A percentile compares a stretch with the other conserved stretches of the same genome.
Evolutionary conservation across 1,140 invertebrate species (phyloP).

Genomic region (Maconellicoccus hirsutus): DNA sequence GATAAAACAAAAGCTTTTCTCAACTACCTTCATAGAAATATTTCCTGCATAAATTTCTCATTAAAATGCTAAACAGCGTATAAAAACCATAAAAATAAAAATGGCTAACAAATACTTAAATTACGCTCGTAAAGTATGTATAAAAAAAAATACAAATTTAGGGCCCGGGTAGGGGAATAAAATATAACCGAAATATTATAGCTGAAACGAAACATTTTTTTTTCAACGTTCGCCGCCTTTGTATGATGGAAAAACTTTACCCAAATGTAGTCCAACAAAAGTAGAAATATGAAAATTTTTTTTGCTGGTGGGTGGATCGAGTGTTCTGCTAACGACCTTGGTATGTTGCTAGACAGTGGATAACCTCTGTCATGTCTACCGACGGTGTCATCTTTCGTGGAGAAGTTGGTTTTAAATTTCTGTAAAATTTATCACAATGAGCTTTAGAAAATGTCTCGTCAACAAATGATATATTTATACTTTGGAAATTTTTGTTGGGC

Average conservation of each 20-base stretch:
- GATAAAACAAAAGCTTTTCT: conserved; percentile 8
- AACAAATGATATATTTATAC: no score
- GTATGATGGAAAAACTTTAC: background rate
- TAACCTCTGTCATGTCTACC: no score
- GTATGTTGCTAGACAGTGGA: no score
- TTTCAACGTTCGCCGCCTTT: background rate
- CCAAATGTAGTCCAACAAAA: background rate
- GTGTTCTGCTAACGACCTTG: no score
- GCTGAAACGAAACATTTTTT: background rate
- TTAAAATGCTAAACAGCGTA: conserved; percentile 19
- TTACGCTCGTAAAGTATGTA: conserved; percentile 6
- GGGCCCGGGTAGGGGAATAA: background rate
- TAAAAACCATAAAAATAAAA: conserved; percentile 22
- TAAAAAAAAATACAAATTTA: conserved; percentile 10
- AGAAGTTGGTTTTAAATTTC: no score
- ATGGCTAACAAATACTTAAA: conserved; percentile 18
- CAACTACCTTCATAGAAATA: conserved; percentile 6
- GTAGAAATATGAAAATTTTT: background rate
- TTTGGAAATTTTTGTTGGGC: no score
- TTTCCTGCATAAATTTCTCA: conserved; percentile 20
- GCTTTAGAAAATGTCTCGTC: no score
- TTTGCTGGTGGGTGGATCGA: background rate
- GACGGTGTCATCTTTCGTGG: no score
- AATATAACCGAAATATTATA: background rate
- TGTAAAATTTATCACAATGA: no score